Evolutionary conservation across 1,140 invertebrate genomes (phyloP).

Genomic region (Hermatobates lingyangjiaoensis): DNA sequence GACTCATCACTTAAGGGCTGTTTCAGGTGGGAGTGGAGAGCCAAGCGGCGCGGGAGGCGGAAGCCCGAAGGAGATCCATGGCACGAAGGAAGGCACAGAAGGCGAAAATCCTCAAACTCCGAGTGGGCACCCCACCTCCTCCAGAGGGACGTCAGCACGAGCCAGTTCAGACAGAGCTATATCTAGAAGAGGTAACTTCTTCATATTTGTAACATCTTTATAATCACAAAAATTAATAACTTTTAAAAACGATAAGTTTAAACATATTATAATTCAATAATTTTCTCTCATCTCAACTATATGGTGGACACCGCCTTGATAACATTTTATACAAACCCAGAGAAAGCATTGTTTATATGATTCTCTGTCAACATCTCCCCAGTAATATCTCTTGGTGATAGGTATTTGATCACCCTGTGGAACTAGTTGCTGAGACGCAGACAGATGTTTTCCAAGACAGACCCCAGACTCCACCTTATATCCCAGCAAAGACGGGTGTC

Average conservation of each 20-base stretch:
- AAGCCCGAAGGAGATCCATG: conserved; percentile 36
- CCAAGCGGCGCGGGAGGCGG: conserved; percentile 31
- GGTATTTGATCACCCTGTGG: no score
- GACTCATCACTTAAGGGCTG: no score
- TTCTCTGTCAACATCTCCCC: no score
- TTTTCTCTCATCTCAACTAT: no score
- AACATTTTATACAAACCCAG: no score
- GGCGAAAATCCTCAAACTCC: conserved; percentile 26
- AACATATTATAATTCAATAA: no score
- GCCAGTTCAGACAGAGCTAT: conserved; percentile 68
- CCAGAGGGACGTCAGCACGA: conserved; percentile 61
- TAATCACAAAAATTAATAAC: no score
- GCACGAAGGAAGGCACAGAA: conserved; percentile 34
- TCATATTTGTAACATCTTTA: no score
- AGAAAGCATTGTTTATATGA: no score
- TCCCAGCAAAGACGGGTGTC: conserved; percentile 54
- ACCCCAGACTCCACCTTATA: conserved; percentile 49
- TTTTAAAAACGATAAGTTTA: no score
- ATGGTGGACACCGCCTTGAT: no score
- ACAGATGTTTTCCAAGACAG: conserved; percentile 70
- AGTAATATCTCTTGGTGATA: no score
- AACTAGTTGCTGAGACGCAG: conserved; percentile 49
- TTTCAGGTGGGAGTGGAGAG: conserved; percentile 24
- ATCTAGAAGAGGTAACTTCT: conserved; percentile 54
- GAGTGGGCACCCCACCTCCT: conserved; percentile 43